Evolutionary conservation across 2,888 invertebrate species (phyloP).

Genomic region (Psococerastis gibbosa): DNA sequence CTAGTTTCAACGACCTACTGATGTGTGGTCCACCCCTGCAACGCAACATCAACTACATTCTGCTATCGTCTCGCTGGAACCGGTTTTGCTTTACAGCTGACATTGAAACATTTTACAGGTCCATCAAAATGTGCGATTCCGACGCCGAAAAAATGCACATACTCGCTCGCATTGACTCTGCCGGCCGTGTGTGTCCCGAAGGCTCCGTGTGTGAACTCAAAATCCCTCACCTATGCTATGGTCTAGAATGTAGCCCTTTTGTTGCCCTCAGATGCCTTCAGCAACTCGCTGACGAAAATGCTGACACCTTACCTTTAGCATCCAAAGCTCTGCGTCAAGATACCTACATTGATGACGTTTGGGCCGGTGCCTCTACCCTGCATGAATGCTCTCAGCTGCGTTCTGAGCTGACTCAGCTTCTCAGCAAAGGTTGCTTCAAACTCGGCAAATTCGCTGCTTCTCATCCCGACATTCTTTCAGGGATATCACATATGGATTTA

Average conservation of each 20-base stretch:
- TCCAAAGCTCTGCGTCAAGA: constrained; percentile 11
- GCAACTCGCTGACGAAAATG: constrained; percentile 14
- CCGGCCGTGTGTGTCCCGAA: background rate
- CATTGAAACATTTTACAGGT: background rate
- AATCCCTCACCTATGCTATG: constrained; percentile 16
- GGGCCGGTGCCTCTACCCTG: background rate
- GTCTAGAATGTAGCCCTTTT: constrained; percentile 16
- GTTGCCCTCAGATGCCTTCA: constrained; percentile 14
- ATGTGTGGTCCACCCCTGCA: background rate
- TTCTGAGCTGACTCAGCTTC: background rate
- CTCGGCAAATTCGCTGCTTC: background rate
- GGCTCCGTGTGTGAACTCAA: constrained; percentile 13
- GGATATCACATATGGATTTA: background rate
- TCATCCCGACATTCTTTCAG: background rate
- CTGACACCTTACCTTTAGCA: constrained; percentile 12
- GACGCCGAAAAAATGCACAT: background rate
- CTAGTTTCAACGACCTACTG: background rate
- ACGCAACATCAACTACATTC: background rate
- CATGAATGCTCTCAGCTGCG: background rate
- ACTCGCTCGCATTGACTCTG: background rate
- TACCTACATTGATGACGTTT: constrained; percentile 18
- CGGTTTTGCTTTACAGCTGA: background rate
- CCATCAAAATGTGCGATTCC: background rate
- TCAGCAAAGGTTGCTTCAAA: background rate
- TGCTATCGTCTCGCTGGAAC: background rate